Conservation (phyloP, 37 sponge, comb jelly and placozoan genomes). For the Dysidea cf. avara region DNA sequence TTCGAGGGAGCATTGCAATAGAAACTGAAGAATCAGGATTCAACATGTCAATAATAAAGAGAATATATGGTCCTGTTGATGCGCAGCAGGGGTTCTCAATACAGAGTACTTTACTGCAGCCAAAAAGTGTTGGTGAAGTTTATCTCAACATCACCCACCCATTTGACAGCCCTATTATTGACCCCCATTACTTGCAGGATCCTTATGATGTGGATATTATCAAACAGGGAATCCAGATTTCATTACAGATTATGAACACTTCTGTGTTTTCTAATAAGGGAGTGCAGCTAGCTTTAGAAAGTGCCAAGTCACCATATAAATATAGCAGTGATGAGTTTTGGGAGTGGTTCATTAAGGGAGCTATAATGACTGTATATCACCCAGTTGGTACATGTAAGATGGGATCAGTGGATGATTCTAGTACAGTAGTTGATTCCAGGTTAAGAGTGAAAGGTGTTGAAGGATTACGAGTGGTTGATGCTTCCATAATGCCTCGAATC, state of each 20-base stretch:
- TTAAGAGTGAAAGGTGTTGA: no score
- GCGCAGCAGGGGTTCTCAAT: neutral
- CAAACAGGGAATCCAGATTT: constrained; percentile 46
- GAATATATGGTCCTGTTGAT: neutral
- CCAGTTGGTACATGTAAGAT: no score
- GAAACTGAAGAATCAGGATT: no score
- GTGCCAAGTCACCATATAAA: constrained; percentile 26
- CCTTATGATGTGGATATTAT: constrained; percentile 57
- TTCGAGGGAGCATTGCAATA: constrained; percentile 14
- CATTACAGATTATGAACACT: constrained; percentile 45
- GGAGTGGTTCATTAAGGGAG: constrained; percentile 55
- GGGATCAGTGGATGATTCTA: no score
- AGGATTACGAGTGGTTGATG: no score
- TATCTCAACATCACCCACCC: constrained; percentile 34
- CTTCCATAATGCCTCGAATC: no score
- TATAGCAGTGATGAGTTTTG: constrained; percentile 62
- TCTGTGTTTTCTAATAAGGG: constrained; percentile 39
- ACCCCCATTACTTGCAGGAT: no score
- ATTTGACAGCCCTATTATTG: constrained; percentile 53
- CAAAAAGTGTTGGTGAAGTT: constrained; percentile 73
- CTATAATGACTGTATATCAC: constrained; percentile 57
- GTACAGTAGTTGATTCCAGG: no score
- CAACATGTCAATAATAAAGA: neutral
- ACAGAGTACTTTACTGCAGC: constrained; percentile 45
- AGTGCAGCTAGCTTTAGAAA: neutral